These are phyloP conservation scores for Caenorhabditis becei DNA, from an alignment of 2,888 invertebrate genomes.

Conservation along the genomic window DNA sequence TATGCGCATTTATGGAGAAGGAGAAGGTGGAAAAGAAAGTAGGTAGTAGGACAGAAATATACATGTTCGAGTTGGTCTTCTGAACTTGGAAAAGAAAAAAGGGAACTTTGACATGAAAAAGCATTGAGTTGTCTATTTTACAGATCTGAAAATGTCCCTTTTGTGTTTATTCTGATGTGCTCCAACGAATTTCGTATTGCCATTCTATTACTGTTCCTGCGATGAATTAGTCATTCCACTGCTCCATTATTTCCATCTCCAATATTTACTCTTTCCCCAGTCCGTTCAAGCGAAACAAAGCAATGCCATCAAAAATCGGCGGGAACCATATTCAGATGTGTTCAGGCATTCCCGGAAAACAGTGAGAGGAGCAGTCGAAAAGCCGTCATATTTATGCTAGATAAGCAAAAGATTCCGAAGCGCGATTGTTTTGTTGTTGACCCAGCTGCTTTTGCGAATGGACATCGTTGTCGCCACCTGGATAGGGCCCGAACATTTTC, in stretches of 20 bases:
- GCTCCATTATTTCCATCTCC: not conserved
- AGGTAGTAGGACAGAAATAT: not conserved
- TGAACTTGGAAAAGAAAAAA: too few species aligned
- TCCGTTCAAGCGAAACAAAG: slow-evolving; percentile 33
- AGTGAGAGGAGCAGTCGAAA: slow-evolving; percentile 41
- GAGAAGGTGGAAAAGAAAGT: not conserved
- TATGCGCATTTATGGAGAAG: not conserved
- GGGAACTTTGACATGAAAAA: too few species aligned
- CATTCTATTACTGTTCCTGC: not conserved
- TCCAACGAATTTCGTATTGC: too few species aligned
- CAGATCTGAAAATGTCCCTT: too few species aligned
- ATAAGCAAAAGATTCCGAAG: slow-evolving; percentile 57
- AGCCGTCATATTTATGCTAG: slow-evolving; percentile 53
- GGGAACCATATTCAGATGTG: slow-evolving; percentile 16
- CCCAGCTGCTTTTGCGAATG: slow-evolving; percentile 52
- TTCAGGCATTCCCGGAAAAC: slow-evolving; percentile 44
- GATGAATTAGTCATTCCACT: not conserved
- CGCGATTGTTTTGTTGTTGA: slow-evolving; percentile 63
- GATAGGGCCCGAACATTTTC: slow-evolving; percentile 37
- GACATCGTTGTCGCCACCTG: slow-evolving; percentile 57
- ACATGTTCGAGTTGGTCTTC: too few species aligned
- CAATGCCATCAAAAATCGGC: slow-evolving; percentile 10
- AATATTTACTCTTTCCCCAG: slow-evolving; percentile 1
- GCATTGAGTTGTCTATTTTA: too few species aligned
- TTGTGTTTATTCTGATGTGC: too few species aligned